Conservation (phyloP, 2,113 vertebrate genomes). For the Sapayoa aenigma region DNA sequence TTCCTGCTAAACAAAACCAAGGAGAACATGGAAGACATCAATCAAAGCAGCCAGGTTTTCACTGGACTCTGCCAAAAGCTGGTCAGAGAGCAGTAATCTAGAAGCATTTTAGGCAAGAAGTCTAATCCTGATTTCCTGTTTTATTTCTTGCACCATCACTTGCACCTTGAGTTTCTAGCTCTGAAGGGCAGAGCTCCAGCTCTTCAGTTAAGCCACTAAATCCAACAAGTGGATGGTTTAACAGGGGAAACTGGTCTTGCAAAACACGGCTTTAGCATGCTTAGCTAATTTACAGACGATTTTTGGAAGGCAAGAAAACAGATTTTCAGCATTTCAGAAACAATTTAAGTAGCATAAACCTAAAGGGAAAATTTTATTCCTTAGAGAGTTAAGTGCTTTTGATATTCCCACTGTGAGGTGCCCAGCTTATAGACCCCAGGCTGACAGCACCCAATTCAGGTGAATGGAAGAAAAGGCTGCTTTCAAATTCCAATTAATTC, state of each 20-base stretch:
- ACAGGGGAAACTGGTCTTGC: neutral
- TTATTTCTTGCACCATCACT: neutral
- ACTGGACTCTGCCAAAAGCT: neutral
- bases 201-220: neutral
- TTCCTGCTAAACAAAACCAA: neutral
- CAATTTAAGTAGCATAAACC: neutral
- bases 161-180: neutral
- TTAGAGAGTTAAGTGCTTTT: neutral
- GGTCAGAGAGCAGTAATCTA: neutral
- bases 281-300: neutral
- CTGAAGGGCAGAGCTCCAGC: neutral
- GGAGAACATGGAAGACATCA: neutral
- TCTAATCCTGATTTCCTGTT: neutral
- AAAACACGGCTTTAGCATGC: neutral
- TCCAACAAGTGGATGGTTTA: neutral
- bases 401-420: neutral
- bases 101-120: neutral
- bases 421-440: neutral
- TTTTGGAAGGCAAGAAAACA: neutral
- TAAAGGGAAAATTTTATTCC: neutral
- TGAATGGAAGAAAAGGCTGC: neutral
- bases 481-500: neutral
- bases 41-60: neutral
- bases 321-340: neutral
- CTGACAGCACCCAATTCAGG: fast-evolving